Evolutionary conservation across 1,140 invertebrate species (phyloP), one percentile per base, ranked within the genome.

Genomic region (Holotrichia oblita): DNA sequence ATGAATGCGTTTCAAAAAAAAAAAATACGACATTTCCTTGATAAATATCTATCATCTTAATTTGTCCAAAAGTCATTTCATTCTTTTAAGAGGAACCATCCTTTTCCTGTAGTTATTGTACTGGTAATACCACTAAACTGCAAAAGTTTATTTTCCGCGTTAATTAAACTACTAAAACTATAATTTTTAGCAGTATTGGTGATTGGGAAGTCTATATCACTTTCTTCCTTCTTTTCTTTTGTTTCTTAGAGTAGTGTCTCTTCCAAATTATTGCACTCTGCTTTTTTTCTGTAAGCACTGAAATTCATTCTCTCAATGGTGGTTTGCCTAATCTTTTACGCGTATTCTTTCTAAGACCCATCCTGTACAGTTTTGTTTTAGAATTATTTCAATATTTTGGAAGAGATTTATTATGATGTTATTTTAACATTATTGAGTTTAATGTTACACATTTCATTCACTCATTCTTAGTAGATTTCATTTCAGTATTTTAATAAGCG

Each of bases 211-310:
- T 42, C 9, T 41, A 4, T 34, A 34, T 22, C 41, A 40, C 27
- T 74, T 34, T 41, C 34, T 34, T 12, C 2, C 7, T 41, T 44
- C 34, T 41, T 40, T 27, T 41, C 0, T 34, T 74, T 34, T 34
- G 14, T 72, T 34, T 69, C 61, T 69, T 27, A 10, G 22, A 69
- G 10, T 69, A 20, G 8, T 14, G 41, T 74, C 73, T 74, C 73
- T 74, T 74, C 73, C 73, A 74, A 74, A 74, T 42, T 74, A n/a
- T 74, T 74, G 73, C 73, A 74, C 73, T 69, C 12, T 69, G 61
- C 61, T 69, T 69, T 27, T 27, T 69, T 22, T 69, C 14, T 55
- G n/a, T 55, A 55, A 20, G 8, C 61, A 34, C 61, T 69, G 8
- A 0, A 22, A 10, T 24, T 69, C 24, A 69, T 55, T 17, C 17